Base-by-base conservation (phyloP, 2,888 invertebrate genomes). In the Selenia dentaria region DNA sequence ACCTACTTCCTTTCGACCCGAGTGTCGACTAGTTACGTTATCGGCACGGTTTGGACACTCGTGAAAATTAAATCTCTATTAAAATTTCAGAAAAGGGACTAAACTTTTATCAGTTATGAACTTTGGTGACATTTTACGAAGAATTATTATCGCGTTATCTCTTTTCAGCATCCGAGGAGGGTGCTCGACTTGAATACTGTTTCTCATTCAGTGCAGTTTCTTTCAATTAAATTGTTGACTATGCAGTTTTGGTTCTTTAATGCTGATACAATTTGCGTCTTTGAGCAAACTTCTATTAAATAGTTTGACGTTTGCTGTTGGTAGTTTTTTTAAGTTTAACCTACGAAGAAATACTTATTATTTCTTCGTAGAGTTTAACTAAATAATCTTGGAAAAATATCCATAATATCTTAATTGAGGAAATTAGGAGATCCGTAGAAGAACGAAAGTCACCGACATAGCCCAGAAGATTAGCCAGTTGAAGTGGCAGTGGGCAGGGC, bases 21-120 rank as follows among this genome's bases (percentile, higher is more conserved):
- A 31, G 31, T 45, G 31, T 13, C 31, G 29, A 47, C 47, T 46
- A 55, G 41, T 39, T 40, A 38, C 29, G 31, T 47, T 82, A 84
- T 81, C 79, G 63, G 60, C 55, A 40, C 47, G 57, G 67, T 64
- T 70, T 68, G 72, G 71, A 69, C 72, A 78, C 77, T 79, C 74
- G 74, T 59, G 69, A 80, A 87, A 85, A 87, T 85, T 86, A 84
- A 85, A 87, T 82, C 80, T 86, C 79, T 83, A 84, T 88, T 85
- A 87, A 84, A 85, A 86, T 87, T 57, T 83, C 78, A 78, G 81
- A 82, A 84, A 85, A 80, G 85, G 82, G 80, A 74, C 79, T 67
- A 66, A 85, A 88, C 80, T 88, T 88, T 89, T 88, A 90, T 89
- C 88, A 85, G 88, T 82, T 88, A 82, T 84, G 80, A 89, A 89